A percentile compares a stretch with the other conserved stretches of the same genome.
Conservation (phyloP, 2,797 vertebrate genomes). For the Myotis daubentonii region DNA sequence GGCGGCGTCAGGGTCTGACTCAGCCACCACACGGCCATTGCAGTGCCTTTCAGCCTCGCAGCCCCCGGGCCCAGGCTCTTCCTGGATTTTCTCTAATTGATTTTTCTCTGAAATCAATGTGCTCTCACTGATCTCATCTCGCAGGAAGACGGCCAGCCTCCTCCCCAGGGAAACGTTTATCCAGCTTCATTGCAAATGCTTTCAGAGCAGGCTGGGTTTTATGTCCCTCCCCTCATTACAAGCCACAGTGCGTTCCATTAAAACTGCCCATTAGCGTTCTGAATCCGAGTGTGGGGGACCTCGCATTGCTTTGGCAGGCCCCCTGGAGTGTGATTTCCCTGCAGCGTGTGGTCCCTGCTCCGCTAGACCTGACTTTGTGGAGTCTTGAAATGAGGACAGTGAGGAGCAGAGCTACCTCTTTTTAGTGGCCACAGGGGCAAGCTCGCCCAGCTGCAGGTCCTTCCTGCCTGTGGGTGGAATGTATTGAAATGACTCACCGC, state of each 20-base stretch:
- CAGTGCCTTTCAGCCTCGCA: background rate
- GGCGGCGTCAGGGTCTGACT: fast-evolving
- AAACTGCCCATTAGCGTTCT: background rate
- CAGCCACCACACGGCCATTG: background rate
- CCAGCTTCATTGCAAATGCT: background rate
- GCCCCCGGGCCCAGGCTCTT: background rate
- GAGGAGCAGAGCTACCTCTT: background rate
- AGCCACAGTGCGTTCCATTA: background rate
- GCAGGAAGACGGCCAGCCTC: background rate
- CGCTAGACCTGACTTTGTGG: constrained; percentile 11
- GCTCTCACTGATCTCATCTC: background rate
- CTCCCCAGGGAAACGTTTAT: background rate
- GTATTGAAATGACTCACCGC: background rate
- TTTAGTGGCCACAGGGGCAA: background rate
- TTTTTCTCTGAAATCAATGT: background rate
- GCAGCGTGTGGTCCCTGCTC: background rate
- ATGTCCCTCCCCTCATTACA: background rate
- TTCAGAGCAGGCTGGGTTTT: background rate
- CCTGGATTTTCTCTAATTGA: background rate
- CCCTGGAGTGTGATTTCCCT: background rate
- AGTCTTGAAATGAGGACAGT: background rate
- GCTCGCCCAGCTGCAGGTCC: background rate
- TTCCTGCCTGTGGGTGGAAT: background rate
- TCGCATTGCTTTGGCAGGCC: background rate
- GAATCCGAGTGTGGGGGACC: background rate